Conservation (phyloP, 2,888 invertebrate species). For the Caenorhabditis afra region DNA sequence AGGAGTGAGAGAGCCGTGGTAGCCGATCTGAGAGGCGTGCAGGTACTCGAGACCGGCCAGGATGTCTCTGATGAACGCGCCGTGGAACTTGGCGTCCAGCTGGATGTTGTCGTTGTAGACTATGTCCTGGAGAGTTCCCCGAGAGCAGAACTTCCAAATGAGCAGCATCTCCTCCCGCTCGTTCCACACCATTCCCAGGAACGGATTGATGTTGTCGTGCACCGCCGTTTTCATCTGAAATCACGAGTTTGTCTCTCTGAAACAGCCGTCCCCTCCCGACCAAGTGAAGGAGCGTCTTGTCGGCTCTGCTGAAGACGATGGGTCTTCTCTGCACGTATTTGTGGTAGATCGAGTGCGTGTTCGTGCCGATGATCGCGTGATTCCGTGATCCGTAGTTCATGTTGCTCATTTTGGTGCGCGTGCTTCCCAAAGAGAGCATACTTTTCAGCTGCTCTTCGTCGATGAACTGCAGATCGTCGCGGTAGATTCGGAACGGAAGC, state of each 20-base stretch:
- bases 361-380: constrained; percentile 78
- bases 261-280: constrained; percentile 20
- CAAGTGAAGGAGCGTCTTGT: constrained; percentile 66
- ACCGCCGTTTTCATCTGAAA: constrained; percentile 89
- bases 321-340: constrained; percentile 69
- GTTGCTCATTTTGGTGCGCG: constrained; percentile 72
- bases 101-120: constrained; percentile 70
- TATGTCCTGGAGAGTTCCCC: constrained; percentile 69
- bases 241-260: not conserved
- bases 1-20: constrained; percentile 71
- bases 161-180: constrained; percentile 78
- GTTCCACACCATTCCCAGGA: constrained; percentile 86
- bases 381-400: constrained; percentile 69
- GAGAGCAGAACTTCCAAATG: constrained; percentile 79
- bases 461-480: constrained; percentile 70
- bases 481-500: constrained; percentile 69
- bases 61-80: constrained; percentile 71
- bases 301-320: constrained; percentile 64
- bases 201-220: constrained; percentile 96
- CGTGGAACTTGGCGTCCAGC: constrained; percentile 71
- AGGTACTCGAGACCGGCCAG: constrained; percentile 72
- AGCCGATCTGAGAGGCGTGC: constrained; percentile 69
- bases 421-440: constrained; percentile 72
- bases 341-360: constrained; percentile 71
- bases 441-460: constrained; percentile 71